Base-by-base conservation (phyloP, 2,888 invertebrate genomes). In the Ferrisia virgata region DNA sequence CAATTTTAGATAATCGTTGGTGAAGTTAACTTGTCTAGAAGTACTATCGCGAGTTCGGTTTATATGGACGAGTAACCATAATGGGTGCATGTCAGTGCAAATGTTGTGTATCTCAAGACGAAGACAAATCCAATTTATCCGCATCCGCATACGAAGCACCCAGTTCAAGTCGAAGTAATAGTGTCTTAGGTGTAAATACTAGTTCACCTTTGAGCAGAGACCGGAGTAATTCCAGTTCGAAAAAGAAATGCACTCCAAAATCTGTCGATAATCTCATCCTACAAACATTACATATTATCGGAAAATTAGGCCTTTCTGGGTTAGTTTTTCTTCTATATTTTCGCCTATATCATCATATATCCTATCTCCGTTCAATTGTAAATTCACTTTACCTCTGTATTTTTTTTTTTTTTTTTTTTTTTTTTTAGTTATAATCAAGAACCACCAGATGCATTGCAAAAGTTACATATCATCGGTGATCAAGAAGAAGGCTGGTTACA, bases 401-500 rank as follows among this genome's bases (percentile, higher is more conserved):
- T 33, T 15, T 53, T 22, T 13, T 28, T 15, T 11, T n/a, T 64
- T 18, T 58, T 82, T 47, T 13, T 76, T 40, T 15, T 72, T 69
- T 31, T 22, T 58, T 53, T 31, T 58, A 72, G 81, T 39, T 47
- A 64, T 79, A 83, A 85, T 87, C 95, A 95, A 88, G 96, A 96
- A 87, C 94, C 96, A 2, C 96, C 97, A 0, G 92, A 92, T 84
- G 94, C 96, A 0, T 93, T 97, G 91, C 90, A 95, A 85, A 93
- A 93, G 87, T 90, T 97, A 47, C 95, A 96, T 88, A 91, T 92
- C 85, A 94, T 97, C 85, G 96, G 97, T 58, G 96, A 97, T 86
- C 93, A 94, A 87, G 96, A 96, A 87, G 95, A 95, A 85, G 97
- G 97, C 0, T 98, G 97, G 96, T 92, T 96, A 85, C 93, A 94